Evolutionary conservation across 30 jellyfish, hydroid and myxozoan species (phyloP).

Genomic region (Hydractinia echinata): DNA sequence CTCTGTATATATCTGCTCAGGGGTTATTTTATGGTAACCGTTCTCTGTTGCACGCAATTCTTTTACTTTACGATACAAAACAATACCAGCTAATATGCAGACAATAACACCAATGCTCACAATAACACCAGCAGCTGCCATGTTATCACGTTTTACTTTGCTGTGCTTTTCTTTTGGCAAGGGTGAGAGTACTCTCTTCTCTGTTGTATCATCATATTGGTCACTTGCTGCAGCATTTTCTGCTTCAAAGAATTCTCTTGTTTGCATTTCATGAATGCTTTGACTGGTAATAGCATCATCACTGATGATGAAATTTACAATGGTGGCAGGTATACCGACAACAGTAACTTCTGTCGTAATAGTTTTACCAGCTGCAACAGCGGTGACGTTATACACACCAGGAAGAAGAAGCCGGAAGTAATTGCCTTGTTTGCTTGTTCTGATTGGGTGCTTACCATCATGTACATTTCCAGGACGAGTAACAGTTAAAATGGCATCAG

Average conservation of each 20-base stretch:
- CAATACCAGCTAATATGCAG: slow-evolving; percentile 92
- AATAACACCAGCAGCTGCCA: slow-evolving; percentile 88
- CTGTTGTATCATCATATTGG: slow-evolving; percentile 10
- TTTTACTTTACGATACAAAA: slow-evolving; percentile 68
- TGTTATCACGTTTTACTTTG: slow-evolving; percentile 53
- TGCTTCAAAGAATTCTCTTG: slow-evolving; percentile 37
- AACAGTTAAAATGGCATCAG: slow-evolving; percentile 68
- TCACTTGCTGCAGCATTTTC: slow-evolving; percentile 34
- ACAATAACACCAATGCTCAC: slow-evolving; percentile 77
- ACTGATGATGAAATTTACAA: slow-evolving; percentile 57
- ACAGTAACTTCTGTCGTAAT: slow-evolving; percentile 18
- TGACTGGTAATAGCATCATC: slow-evolving; percentile 66
- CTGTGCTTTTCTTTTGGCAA: slow-evolving; percentile 39
- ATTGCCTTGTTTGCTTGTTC: slow-evolving; percentile 72
- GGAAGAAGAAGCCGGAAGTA: slow-evolving; percentile 94
- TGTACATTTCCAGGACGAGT: slow-evolving; percentile 15
- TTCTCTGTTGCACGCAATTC: slow-evolving; percentile 82
- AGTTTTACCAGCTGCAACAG: slow-evolving; percentile 46
- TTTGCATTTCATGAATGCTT: slow-evolving; percentile 14
- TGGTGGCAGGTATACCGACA: slow-evolving; percentile 15
- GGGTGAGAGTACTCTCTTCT: slow-evolving; percentile 17
- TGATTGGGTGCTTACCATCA: slow-evolving; percentile 46
- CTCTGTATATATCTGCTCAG: slow-evolving; percentile 5
- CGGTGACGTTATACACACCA: slow-evolving; percentile 77
- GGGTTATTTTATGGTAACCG: slow-evolving; percentile 40